These are phyloP conservation scores for Cinara cedri DNA, from an alignment of 2,888 invertebrate species.

Conservation along the genomic window DNA sequence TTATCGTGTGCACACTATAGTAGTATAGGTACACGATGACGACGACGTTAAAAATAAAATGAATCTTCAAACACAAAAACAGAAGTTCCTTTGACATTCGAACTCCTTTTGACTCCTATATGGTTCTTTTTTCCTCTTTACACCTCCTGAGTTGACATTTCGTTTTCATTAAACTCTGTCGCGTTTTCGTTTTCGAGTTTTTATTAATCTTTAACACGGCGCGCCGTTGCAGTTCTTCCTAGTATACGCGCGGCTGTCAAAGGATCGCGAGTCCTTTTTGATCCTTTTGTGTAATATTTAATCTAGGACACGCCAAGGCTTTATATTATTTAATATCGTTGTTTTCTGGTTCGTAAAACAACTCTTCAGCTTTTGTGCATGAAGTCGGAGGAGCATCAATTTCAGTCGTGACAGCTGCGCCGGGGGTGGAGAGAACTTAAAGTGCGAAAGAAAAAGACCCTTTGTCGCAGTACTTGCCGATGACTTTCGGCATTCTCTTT, in stretches of 20 bases:
- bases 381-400: slow-evolving; percentile 53
- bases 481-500: slow-evolving; percentile 55
- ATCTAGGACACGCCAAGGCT: slow-evolving; percentile 56
- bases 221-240: slow-evolving; percentile 43
- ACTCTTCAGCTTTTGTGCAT: slow-evolving; percentile 54
- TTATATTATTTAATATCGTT: slow-evolving; percentile 57
- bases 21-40: slow-evolving; percentile 10
- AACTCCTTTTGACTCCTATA: slow-evolving; percentile 51
- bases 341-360: slow-evolving; percentile 57
- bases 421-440: slow-evolving; percentile 54
- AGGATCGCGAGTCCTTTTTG: slow-evolving; percentile 54
- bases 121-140: slow-evolving; percentile 52
- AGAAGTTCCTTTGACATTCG: slow-evolving; percentile 53
- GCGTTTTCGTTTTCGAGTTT: slow-evolving; percentile 54
- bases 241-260: slow-evolving; percentile 47
- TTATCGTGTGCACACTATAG: slow-evolving; percentile 32
- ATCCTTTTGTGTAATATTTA: slow-evolving; percentile 57
- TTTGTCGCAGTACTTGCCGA: slow-evolving; percentile 52
- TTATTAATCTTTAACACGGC: slow-evolving; percentile 57
- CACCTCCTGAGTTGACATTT: slow-evolving; percentile 56
- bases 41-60: slow-evolving; percentile 46
- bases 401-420: slow-evolving; percentile 49
- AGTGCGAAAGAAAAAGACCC: slow-evolving; percentile 55
- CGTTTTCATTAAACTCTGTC: slow-evolving; percentile 56
- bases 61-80: slow-evolving; percentile 56